Percentiles rank a stretch among this genome's conserved stretches.
Evolutionary conservation across 1,140 invertebrate genomes (phyloP).

Genomic region (Bombus ignitus): DNA sequence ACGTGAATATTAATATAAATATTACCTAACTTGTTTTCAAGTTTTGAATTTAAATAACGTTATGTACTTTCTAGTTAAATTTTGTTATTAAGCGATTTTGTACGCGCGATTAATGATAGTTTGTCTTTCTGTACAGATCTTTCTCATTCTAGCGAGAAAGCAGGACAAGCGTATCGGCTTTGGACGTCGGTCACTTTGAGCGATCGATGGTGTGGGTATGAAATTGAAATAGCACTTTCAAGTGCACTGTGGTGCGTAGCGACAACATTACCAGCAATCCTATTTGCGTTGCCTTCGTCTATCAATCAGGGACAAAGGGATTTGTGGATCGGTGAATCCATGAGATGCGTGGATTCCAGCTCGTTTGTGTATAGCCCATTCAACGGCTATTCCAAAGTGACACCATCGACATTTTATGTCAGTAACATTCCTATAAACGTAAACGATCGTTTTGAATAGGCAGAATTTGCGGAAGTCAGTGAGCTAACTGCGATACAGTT

Average conservation of each 20-base stretch:
- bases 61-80: neutral
- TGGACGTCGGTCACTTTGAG: constrained; percentile 26
- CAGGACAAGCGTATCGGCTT: neutral
- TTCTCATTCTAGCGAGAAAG: neutral
- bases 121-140: neutral
- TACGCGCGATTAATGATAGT: neutral
- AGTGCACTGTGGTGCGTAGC: constrained; percentile 44
- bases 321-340: constrained; percentile 39
- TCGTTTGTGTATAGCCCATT: constrained; percentile 25
- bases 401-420: constrained; percentile 34
- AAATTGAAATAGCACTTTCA: constrained; percentile 51
- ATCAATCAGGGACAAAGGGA: constrained; percentile 46
- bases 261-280: constrained; percentile 49
- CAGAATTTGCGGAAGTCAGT: neutral
- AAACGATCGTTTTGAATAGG: constrained; percentile 11
- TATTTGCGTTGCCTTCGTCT: constrained; percentile 47
- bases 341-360: constrained; percentile 31
- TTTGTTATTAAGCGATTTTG: neutral
- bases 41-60: neutral
- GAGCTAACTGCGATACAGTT: neutral
- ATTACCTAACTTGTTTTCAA: no score
- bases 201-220: constrained; percentile 38
- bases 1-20: no score
- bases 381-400: constrained; percentile 19
- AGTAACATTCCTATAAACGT: constrained; percentile 39